Evolutionary conservation across 2,888 invertebrate genomes (phyloP).

Genomic region (Amiota minor): DNA sequence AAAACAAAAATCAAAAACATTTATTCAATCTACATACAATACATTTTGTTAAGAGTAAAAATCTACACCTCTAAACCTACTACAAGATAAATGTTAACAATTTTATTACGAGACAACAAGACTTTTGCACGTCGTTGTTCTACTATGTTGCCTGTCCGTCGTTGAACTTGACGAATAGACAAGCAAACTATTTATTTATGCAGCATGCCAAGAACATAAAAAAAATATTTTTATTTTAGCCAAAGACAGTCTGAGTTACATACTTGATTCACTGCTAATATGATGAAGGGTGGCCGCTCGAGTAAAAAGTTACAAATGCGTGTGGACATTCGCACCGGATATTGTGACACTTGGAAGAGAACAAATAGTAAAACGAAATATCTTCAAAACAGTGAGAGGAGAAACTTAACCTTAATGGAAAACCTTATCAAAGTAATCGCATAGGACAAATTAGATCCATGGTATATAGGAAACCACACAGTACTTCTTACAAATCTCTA

Average conservation of each 20-base stretch:
- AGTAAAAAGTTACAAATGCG: too few relatives aligned
- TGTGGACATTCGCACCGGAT: slow-evolving; percentile 6
- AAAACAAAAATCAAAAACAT: neutral
- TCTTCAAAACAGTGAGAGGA: too few relatives aligned
- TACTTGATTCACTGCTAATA: too few relatives aligned
- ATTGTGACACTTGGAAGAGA: neutral
- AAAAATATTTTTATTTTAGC: neutral
- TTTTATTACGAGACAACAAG: slow-evolving; percentile 64
- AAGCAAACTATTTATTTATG: slow-evolving; percentile 7
- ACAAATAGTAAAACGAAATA: too few relatives aligned
- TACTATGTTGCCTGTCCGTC: slow-evolving; percentile 31
- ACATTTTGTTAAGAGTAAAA: slow-evolving; percentile 14
- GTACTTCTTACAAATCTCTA: too few relatives aligned
- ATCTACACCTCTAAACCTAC: slow-evolving; percentile 35
- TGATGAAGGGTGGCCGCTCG: too few relatives aligned
- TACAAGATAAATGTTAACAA: slow-evolving; percentile 66
- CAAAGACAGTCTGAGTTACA: neutral
- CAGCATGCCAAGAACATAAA: slow-evolving; percentile 12
- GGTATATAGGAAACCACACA: too few relatives aligned
- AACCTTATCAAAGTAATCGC: too few relatives aligned
- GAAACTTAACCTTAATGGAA: too few relatives aligned
- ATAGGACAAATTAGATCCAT: too few relatives aligned
- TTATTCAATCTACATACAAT: neutral
- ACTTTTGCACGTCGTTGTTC: slow-evolving; percentile 47
- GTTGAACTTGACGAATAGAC: slow-evolving; percentile 37